Evolutionary conservation across 2,113 vertebrate genomes (phyloP).

Genomic region (Mobula hypostoma): DNA sequence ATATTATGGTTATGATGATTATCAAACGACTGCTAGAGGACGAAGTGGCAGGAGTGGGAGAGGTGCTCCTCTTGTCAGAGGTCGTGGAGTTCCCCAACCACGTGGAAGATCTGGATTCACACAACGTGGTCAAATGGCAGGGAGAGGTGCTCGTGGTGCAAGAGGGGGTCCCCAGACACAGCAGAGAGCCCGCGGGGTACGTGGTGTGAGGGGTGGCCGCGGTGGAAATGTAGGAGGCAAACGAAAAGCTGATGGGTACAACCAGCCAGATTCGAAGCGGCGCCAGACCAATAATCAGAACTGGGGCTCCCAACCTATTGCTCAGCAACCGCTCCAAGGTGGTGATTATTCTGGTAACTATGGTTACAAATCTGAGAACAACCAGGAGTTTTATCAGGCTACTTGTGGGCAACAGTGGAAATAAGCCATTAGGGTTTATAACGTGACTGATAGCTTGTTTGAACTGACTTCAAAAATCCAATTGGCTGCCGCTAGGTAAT

Average conservation of each 20-base stretch:
- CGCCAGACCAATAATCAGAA: slow-evolving; percentile 99
- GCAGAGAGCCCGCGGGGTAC: slow-evolving; percentile 97
- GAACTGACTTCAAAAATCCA: slow-evolving; percentile 53
- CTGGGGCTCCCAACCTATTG: slow-evolving; percentile 99
- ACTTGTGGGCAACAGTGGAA: slow-evolving; percentile 99
- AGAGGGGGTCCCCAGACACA: slow-evolving; percentile 82
- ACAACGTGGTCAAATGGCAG: slow-evolving; percentile 83
- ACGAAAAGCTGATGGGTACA: slow-evolving; percentile 99
- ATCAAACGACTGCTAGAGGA: slow-evolving; percentile 82
- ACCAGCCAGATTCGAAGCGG: slow-evolving; percentile 99
- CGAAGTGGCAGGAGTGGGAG: slow-evolving; percentile 81
- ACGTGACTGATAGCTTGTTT: slow-evolving; percentile 77
- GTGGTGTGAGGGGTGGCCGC: slow-evolving; percentile 97
- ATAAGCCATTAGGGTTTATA: slow-evolving; percentile 79
- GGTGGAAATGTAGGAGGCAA: slow-evolving; percentile 99
- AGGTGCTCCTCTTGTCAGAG: slow-evolving; percentile 78
- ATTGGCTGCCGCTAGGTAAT: slow-evolving; percentile 78
- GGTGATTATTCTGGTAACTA: slow-evolving; percentile 97
- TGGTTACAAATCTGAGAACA: slow-evolving; percentile 94
- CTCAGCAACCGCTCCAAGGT: slow-evolving; percentile 97
- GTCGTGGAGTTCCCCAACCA: slow-evolving; percentile 76
- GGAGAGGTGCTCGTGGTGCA: slow-evolving; percentile 79
- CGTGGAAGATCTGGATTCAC: slow-evolving; percentile 85
- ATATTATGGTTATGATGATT: slow-evolving; percentile 97
- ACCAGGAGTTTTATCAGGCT: slow-evolving; percentile 99